Percentiles rank a stretch among this genome's conserved stretches.
phyloP scores from a whole-genome alignment of 2,797 vertebrate genomes.

The Austrolebias charrua region DNA sequence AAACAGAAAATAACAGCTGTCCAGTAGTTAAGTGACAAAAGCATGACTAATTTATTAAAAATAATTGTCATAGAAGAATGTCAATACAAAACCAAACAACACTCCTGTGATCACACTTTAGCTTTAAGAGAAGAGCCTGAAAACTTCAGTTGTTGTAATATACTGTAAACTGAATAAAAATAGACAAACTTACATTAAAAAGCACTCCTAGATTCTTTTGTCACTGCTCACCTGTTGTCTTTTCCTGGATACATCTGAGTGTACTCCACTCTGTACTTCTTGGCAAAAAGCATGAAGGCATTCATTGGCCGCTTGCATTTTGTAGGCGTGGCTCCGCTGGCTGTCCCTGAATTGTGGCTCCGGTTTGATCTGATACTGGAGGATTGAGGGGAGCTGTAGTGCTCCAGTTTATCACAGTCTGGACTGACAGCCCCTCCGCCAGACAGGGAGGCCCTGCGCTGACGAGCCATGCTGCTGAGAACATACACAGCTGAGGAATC shows the following conservation, averaged over 20 bases:
- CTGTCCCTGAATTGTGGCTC: slow-evolving; percentile 91
- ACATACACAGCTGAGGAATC: slow-evolving; percentile 98
- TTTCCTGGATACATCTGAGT: slow-evolving; percentile 99
- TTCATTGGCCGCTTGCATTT: slow-evolving; percentile 99
- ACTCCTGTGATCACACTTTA: no score
- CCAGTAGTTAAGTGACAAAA: no score
- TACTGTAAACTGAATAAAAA: no score
- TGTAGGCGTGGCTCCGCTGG: slow-evolving; percentile 87
- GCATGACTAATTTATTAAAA: no score
- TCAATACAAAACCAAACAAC: no score
- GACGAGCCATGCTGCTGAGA: slow-evolving; percentile 98
- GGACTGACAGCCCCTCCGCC: slow-evolving; percentile 87
- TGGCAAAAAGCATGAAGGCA: slow-evolving; percentile 99
- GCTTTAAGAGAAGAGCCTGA: no score
- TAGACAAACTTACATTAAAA: no score
- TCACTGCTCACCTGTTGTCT: slow-evolving; percentile 90
- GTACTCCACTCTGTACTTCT: slow-evolving; percentile 99
- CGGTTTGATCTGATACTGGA: slow-evolving; percentile 87
- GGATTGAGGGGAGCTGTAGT: slow-evolving; percentile 82
- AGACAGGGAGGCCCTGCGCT: slow-evolving; percentile 92
- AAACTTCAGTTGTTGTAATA: no score
- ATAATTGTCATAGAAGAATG: no score
- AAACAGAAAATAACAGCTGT: no score
- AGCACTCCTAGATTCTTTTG: neutral
- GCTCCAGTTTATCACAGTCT: slow-evolving; percentile 89